These are phyloP conservation scores for Tetragonula clypearis DNA, from an alignment of 1,140 invertebrate genomes.

Conservation along the genomic window DNA sequence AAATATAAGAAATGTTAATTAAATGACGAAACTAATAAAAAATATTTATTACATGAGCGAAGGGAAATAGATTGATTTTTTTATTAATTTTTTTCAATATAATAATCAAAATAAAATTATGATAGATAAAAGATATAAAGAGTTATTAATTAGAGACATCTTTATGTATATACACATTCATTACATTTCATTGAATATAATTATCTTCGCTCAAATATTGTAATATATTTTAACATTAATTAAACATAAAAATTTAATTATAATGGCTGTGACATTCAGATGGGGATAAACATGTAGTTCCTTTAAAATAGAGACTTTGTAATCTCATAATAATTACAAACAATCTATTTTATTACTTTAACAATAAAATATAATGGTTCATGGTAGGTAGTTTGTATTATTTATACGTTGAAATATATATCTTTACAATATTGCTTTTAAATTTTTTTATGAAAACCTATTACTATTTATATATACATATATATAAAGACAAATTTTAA, in stretches of 20 bases:
- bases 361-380: neutral
- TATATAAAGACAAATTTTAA: neutral
- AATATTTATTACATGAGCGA: constrained; percentile 37
- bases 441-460: neutral
- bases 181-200: neutral
- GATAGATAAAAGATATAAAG: neutral
- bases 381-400: constrained; percentile 23
- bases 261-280: constrained; percentile 36
- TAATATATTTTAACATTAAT: constrained; percentile 6
- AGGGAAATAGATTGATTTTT: constrained; percentile 39
- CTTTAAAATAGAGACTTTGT: constrained; percentile 25
- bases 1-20: constrained; percentile 43
- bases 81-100: constrained; percentile 15
- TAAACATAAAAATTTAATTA: constrained; percentile 2
- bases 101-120: neutral
- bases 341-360: constrained; percentile 32
- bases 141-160: neutral
- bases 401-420: constrained; percentile 26
- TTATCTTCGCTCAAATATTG: constrained; percentile 32
- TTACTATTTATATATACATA: neutral
- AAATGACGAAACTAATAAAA: constrained; percentile 32
- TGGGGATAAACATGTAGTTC: constrained; percentile 1
- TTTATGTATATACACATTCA: neutral
- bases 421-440: neutral
- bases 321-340: constrained; percentile 12